Evolutionary conservation across 2,797 vertebrate species (phyloP).

Genomic region (Periophthalmus magnuspinnatus): DNA sequence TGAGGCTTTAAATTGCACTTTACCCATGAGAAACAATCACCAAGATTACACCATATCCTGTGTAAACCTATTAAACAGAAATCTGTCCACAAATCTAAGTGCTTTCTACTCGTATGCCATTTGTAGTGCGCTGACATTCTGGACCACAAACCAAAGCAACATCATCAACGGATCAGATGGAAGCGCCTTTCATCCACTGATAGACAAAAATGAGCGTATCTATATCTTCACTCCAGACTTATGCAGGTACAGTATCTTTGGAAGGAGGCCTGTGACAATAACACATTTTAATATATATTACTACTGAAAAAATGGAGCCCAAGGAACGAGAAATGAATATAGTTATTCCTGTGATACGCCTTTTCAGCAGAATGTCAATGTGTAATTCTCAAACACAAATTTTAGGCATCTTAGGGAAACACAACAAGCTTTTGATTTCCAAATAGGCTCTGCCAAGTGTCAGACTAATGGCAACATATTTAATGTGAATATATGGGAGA

Average conservation of each 20-base stretch:
- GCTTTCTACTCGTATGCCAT: constrained; percentile 15
- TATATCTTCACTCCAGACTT: constrained; percentile 80
- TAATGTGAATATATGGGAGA: neutral
- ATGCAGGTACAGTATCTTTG: constrained; percentile 74
- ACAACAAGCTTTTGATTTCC: no score
- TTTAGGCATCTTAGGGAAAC: no score
- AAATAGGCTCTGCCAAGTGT: no score
- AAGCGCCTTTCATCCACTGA: constrained; percentile 78
- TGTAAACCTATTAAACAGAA: neutral
- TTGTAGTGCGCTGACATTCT: constrained; percentile 71
- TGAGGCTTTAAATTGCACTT: constrained; percentile 19
- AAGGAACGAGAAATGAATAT: no score
- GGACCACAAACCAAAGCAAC: constrained; percentile 76
- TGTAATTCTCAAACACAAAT: no score
- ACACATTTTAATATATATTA: neutral
- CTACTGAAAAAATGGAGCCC: no score
- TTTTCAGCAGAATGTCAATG: no score
- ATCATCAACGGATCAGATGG: constrained; percentile 81
- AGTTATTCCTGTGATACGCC: no score
- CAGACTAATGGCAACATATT: neutral
- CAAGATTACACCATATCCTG: constrained; percentile 10
- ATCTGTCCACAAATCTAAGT: constrained; percentile 3
- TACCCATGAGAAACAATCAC: constrained; percentile 17
- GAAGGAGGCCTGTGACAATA: neutral
- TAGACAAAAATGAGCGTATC: constrained; percentile 74